phyloP scores from a whole-genome alignment of 2,113 vertebrate genomes.

The Sorex fumeus region DNA sequence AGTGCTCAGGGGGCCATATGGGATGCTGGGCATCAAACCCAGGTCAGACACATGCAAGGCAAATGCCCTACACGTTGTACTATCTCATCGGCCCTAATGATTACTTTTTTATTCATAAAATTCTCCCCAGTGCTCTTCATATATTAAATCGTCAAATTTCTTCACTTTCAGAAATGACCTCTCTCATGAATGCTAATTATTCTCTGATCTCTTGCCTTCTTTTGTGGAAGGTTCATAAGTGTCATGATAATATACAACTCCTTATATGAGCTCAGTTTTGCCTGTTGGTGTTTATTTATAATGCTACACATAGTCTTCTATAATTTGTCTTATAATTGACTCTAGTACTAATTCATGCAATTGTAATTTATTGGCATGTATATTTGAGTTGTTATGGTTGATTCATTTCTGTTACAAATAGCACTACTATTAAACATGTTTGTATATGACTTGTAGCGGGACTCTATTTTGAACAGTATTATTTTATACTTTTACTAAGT shows the following conservation, averaged over 20 bases:
- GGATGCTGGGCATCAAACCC: no score
- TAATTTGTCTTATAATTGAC: conserved; percentile 11
- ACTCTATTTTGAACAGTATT: no score
- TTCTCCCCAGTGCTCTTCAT: background rate
- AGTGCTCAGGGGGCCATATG: no score
- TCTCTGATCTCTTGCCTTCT: background rate
- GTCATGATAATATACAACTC: no score
- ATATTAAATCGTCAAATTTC: background rate
- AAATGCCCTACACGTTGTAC: no score
- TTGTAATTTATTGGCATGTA: background rate
- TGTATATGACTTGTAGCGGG: background rate
- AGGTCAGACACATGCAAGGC: no score
- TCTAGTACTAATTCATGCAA: background rate
- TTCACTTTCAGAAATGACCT: background rate
- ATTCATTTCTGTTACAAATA: background rate
- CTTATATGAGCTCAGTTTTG: no score
- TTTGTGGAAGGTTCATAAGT: background rate
- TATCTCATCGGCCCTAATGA: no score
- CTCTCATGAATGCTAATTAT: background rate
- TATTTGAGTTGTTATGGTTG: background rate
- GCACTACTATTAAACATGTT: background rate
- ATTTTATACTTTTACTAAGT: no score
- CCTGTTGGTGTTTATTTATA: no score
- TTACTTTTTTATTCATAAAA: no score
- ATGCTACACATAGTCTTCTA: background rate